A percentile compares a stretch with the other conserved stretches of the same genome.
Evolutionary conservation across 2,888 invertebrate genomes (phyloP).

Genomic region (Hololepta plana): DNA sequence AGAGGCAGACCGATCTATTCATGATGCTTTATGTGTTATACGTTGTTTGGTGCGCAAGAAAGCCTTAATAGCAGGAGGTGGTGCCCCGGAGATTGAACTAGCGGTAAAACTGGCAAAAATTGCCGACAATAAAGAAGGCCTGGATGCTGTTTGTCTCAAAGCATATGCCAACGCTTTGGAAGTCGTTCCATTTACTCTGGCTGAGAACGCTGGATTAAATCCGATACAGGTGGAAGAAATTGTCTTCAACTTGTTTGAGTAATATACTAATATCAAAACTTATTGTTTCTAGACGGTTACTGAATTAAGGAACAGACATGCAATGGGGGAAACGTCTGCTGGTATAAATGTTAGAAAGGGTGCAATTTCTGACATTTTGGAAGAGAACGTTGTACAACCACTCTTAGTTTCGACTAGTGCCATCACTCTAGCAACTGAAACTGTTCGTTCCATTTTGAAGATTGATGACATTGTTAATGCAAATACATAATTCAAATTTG

Average conservation of each 20-base stretch:
- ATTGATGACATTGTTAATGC: conserved; percentile 93
- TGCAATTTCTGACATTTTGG: conserved; percentile 87
- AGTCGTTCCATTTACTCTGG: conserved; percentile 77
- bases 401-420: conserved; percentile 88
- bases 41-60: conserved; percentile 90
- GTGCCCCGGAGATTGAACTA: conserved; percentile 93
- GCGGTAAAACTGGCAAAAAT: conserved; percentile 65
- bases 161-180: conserved; percentile 94
- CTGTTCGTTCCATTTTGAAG: conserved; percentile 93
- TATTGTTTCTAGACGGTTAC: conserved; percentile 56
- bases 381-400: conserved; percentile 95
- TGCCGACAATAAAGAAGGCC: conserved; percentile 71
- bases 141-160: conserved; percentile 88
- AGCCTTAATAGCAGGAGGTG: conserved; percentile 88
- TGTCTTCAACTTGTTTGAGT: not conserved
- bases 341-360: conserved; percentile 97
- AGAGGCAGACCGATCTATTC: conserved; percentile 64
- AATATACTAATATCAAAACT: conserved; percentile 4
- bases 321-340: conserved; percentile 64
- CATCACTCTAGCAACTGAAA: conserved; percentile 87
- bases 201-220: conserved; percentile 58
- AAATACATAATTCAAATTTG: too few relatives aligned
- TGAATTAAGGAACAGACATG: conserved; percentile 86
- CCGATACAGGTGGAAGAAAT: conserved; percentile 20
- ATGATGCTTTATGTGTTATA: conserved; percentile 78